phyloP scores from a whole-genome alignment of 2,888 invertebrate genomes.

The Cosmopolites sordidus region DNA sequence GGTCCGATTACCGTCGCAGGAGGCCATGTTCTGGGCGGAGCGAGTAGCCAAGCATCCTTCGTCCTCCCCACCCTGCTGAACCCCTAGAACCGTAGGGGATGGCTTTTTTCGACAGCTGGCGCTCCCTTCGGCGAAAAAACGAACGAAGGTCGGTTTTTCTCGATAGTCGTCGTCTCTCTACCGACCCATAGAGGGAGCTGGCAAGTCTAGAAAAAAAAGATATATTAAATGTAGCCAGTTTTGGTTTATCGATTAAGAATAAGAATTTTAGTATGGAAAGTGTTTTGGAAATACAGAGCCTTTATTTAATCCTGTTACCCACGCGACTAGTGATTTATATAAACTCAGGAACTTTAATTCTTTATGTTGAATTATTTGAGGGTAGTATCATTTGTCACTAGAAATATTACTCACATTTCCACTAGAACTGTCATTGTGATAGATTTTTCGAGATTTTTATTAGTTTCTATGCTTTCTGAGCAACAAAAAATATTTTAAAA shows the following conservation, averaged over 20 bases:
- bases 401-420: too few relatives aligned
- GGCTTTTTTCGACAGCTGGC: conserved; percentile 42
- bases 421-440: too few relatives aligned
- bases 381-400: too few relatives aligned
- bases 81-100: conserved; percentile 12
- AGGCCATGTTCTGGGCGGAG: conserved; percentile 50
- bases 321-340: too few relatives aligned
- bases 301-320: too few relatives aligned
- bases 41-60: conserved; percentile 38
- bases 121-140: conserved; percentile 42
- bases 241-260: conserved; percentile 18
- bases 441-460: too few relatives aligned
- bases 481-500: too few relatives aligned
- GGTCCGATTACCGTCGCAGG: conserved; percentile 45
- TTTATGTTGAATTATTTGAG: too few relatives aligned
- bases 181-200: conserved; percentile 32
- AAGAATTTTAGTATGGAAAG: too few relatives aligned
- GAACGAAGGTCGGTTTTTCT: conserved; percentile 31
- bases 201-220: conserved; percentile 14
- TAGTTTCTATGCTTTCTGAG: too few relatives aligned
- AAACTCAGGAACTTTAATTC: too few relatives aligned
- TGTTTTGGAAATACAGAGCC: too few relatives aligned
- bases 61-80: background rate
- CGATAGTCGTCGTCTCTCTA: conserved; percentile 37
- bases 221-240: background rate